phyloP scores from a whole-genome alignment of 2,888 invertebrate genomes.

The Flabesymbios commensalis region DNA sequence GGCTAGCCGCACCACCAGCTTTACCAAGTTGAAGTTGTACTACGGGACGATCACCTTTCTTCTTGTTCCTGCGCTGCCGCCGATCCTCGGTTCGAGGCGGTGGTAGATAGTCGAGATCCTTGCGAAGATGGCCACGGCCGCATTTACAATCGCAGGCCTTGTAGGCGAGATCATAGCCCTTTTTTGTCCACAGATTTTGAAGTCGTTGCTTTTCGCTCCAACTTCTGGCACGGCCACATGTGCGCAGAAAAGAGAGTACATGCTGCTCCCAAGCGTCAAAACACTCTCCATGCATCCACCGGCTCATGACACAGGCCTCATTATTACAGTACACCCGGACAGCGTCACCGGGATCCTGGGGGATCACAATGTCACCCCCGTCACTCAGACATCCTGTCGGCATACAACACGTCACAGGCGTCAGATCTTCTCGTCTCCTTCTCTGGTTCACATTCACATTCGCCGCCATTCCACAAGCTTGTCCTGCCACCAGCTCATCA shows the following conservation, averaged over 20 bases:
- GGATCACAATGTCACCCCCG: slow-evolving; percentile 30
- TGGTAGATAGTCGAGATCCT: slow-evolving; percentile 90
- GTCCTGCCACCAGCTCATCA: no score
- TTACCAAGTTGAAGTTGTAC: background rate
- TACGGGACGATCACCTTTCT: background rate
- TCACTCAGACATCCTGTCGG: background rate
- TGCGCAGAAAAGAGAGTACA: slow-evolving; percentile 84
- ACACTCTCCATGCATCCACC: slow-evolving; percentile 94
- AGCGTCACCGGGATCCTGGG: slow-evolving; percentile 63
- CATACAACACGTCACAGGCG: background rate
- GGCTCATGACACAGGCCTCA: slow-evolving; percentile 83
- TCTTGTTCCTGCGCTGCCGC: background rate
- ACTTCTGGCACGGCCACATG: slow-evolving; percentile 86
- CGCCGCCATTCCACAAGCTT: no score
- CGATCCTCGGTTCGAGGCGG: slow-evolving; percentile 60
- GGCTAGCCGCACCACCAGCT: background rate
- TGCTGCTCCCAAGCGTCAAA: slow-evolving; percentile 93
- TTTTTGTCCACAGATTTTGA: slow-evolving; percentile 97
- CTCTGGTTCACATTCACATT: no score
- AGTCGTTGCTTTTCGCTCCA: slow-evolving; percentile 94
- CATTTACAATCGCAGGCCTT: slow-evolving; percentile 86
- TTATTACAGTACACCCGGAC: slow-evolving; percentile 93
- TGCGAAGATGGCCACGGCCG: slow-evolving; percentile 88
- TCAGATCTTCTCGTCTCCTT: no score
- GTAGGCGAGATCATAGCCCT: slow-evolving; percentile 93